phyloP scores from a whole-genome alignment of 2,113 vertebrate genomes.

The Opisthocomus hoazin region DNA sequence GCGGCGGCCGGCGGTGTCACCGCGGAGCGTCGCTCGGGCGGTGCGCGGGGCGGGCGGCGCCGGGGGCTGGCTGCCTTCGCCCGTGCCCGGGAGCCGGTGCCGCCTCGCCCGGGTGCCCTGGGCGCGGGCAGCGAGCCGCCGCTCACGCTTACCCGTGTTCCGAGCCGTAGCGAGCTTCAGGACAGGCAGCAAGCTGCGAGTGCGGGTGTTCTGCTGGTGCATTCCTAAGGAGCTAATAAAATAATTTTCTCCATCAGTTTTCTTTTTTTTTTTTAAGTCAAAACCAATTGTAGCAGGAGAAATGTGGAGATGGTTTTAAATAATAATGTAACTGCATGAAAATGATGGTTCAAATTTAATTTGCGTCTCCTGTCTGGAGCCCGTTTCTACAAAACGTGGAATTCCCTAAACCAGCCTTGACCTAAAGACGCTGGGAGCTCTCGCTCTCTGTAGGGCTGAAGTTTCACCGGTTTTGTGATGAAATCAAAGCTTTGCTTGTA shows the following conservation, averaged over 20 bases:
- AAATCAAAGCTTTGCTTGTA: neutral
- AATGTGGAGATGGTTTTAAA: neutral
- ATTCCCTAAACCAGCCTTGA: neutral
- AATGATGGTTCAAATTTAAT: neutral
- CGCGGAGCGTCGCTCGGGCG: fast-evolving
- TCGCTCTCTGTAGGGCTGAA: neutral
- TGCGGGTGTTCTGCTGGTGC: fast-evolving
- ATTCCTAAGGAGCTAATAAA: neutral
- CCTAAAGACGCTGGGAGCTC: neutral
- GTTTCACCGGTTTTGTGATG: neutral
- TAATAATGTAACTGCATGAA: neutral
- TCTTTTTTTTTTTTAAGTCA: neutral
- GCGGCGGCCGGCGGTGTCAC: neutral
- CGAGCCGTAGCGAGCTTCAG: fast-evolving
- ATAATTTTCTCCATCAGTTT: neutral
- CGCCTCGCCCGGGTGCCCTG: no score
- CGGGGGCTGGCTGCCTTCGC: neutral
- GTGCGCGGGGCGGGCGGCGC: fast-evolving
- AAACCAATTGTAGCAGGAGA: neutral
- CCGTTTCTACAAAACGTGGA: fast-evolving
- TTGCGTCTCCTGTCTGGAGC: neutral
- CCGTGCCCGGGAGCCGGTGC: no score
- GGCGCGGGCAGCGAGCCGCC: no score
- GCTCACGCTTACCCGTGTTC: no score
- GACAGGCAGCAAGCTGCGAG: no score